Evolutionary conservation across 2,888 invertebrate species (phyloP), one percentile per base, ranked within the genome.

Genomic region (Drosophila anceps): DNA sequence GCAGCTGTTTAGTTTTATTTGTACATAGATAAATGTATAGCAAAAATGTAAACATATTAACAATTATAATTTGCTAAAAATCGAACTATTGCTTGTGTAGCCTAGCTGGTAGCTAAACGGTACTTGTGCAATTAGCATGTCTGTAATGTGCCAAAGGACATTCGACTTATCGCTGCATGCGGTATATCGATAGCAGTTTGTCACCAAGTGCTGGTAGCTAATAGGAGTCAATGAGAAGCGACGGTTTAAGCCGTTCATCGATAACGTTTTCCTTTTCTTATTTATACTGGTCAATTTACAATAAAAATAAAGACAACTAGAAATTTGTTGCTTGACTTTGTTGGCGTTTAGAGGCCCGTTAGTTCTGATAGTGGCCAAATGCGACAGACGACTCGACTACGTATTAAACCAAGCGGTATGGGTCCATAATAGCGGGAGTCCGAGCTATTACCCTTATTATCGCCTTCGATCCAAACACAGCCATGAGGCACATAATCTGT

Each of bases 381-480:
- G 93, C 96, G 94, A 88, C 95, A 96, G n/a, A 98, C 88, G 15
- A 97, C 98, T 90, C 97, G 95, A 88, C 98, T 97, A 78, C 95
- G 94, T 61, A 98, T 95, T 10, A 98, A 93, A 4, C 97, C 98
- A 90, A 96, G 95, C 0, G 98, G 98, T 24, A 98, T 96, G 8
- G 98, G 96, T 0, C 98, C 98, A 93, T 97, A 98, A 9, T 94
- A 93, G 80, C 98, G 94, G 2, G 98, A 98, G 93, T 98, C 98
- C 0, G 96, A 95, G 10, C 98, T 98, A 93, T 98, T 97, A 60
- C 92, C 92, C 13, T 94, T 94, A 92, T 98, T 98, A 91, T 98
- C 98, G 20, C 98, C 98, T 93, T 98, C 97, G 69, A 98, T 93
- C 98, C 98, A 98, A 0, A 98, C 96, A 93, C 97, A 96, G 2